Percentiles rank a stretch among this genome's conserved stretches.
These are phyloP conservation scores for Metellina segmentata DNA, from an alignment of 2,888 invertebrate species.

Conservation along the genomic window DNA sequence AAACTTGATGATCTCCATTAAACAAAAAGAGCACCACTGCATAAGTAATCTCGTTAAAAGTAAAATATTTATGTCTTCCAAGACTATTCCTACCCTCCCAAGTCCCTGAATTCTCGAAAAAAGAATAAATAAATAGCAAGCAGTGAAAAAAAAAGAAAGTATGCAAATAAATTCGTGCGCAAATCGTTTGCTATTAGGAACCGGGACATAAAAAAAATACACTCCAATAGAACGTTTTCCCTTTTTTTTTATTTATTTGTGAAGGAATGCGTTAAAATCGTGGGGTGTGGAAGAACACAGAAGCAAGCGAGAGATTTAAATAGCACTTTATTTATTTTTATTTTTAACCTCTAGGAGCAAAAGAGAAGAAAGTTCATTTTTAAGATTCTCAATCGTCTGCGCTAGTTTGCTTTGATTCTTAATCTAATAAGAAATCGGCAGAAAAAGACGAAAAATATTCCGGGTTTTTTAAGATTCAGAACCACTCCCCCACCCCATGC, in stretches of 20 bases:
- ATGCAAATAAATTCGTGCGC: conserved; percentile 28
- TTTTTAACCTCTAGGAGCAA: neutral
- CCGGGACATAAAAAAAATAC: neutral
- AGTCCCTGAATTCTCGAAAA: neutral
- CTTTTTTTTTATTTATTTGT: conserved; percentile 5
- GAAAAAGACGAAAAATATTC: too few relatives aligned
- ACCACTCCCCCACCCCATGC: too few relatives aligned
- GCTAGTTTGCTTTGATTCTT: neutral
- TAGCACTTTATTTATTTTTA: conserved; percentile 23
- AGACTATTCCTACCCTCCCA: neutral
- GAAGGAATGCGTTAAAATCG: conserved; percentile 12
- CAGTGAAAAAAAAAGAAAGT: neutral
- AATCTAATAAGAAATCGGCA: neutral
- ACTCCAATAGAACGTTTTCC: neutral
- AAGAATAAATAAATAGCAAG: neutral
- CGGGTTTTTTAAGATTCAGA: too few relatives aligned
- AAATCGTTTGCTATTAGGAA: conserved; percentile 33
- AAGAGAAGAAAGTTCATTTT: neutral
- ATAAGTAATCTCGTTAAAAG: conserved; percentile 20
- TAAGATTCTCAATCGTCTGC: conserved; percentile 1
- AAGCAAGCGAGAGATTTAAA: neutral
- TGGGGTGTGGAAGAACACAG: neutral
- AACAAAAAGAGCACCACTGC: neutral
- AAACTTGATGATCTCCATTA: conserved; percentile 26
- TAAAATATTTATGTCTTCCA: conserved; percentile 30